These are phyloP conservation scores for Cisticola juncidis DNA, from an alignment of 2,113 vertebrate genomes.

Conservation along the genomic window DNA sequence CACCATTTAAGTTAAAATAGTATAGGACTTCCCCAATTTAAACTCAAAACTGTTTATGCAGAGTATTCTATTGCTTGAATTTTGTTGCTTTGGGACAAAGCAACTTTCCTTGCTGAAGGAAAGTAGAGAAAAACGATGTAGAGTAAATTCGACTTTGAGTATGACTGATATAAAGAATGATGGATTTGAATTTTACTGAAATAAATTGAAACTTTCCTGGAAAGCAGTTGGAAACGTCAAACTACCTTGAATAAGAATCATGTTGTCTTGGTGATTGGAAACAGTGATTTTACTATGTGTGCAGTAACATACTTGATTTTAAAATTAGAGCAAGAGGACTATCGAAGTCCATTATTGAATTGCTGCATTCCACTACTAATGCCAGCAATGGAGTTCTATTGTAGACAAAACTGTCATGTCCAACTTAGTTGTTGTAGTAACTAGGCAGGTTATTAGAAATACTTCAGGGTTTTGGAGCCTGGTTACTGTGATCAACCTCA, in stretches of 20 bases:
- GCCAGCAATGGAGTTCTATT: background rate
- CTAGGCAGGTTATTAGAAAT: background rate
- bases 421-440: background rate
- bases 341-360: background rate
- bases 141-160: background rate
- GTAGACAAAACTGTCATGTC: background rate
- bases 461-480: background rate
- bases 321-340: background rate
- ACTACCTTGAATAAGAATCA: background rate
- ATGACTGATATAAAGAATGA: background rate
- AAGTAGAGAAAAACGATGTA: background rate
- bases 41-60: background rate
- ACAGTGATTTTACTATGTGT: background rate
- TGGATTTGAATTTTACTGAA: background rate
- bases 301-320: background rate
- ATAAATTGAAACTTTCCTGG: background rate
- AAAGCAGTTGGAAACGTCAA: background rate
- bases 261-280: background rate
- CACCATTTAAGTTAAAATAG: background rate
- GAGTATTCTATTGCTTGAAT: fast-evolving
- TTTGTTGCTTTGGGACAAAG: background rate
- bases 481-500: background rate
- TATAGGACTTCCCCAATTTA: background rate
- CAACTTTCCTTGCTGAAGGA: background rate
- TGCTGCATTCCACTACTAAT: background rate